Evolutionary conservation across 1,140 invertebrate species (phyloP).

Genomic region (Chionoecetes opilio): DNA sequence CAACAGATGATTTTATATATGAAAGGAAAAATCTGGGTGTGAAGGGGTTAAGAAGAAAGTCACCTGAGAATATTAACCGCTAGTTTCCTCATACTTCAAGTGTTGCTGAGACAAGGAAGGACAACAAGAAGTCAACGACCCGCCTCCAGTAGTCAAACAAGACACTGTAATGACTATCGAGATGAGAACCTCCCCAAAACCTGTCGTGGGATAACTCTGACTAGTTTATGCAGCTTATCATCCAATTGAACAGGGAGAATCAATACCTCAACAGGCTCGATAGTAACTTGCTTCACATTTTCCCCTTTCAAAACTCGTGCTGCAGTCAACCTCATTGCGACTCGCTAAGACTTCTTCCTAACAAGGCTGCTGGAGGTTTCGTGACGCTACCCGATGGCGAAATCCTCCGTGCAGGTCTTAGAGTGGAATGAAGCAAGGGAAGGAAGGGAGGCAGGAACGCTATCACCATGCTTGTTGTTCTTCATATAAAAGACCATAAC

Average conservation of each 20-base stretch:
- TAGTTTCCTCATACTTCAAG: too few relatives aligned
- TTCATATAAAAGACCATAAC: not conserved
- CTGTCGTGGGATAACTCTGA: not conserved
- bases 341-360: too few relatives aligned
- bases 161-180: not conserved
- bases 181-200: not conserved
- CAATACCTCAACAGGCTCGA: not conserved
- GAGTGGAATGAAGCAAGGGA: not conserved
- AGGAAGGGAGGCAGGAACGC: not conserved
- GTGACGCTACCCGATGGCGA: too few relatives aligned
- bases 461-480: not conserved
- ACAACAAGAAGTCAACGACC: not conserved
- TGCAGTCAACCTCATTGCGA: too few relatives aligned
- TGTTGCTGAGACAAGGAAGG: too few relatives aligned
- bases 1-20: too few relatives aligned
- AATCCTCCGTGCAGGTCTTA: too few relatives aligned
- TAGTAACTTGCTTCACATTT: not conserved
- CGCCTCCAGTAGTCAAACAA: not conserved
- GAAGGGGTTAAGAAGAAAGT: too few relatives aligned
- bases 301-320: too few relatives aligned
- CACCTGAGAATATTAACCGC: too few relatives aligned
- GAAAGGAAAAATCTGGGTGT: too few relatives aligned
- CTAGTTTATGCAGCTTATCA: not conserved
- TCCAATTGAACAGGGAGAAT: not conserved
- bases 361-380: too few relatives aligned